A percentile compares a stretch with the other conserved stretches of the same genome.
phyloP scores from a whole-genome alignment of 2,113 vertebrate species.

The Cariama cristata region DNA sequence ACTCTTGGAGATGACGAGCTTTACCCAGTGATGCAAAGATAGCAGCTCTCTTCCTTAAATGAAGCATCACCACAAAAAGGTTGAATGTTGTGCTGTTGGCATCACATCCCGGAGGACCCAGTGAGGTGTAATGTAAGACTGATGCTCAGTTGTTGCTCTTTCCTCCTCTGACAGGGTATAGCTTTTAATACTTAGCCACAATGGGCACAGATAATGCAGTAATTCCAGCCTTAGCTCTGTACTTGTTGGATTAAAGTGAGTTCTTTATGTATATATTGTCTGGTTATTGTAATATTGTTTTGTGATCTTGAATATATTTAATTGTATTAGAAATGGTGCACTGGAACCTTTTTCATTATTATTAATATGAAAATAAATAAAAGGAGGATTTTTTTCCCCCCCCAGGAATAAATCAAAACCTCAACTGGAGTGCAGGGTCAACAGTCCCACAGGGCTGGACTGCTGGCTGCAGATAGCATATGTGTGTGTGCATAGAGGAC shows the following conservation, averaged over 20 bases:
- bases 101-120: not conserved
- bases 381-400: not conserved
- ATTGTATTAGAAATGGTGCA: conserved; percentile 63
- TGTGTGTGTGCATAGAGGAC: not conserved
- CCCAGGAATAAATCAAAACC: conserved; percentile 13
- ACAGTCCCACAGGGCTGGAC: conserved; percentile 6
- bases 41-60: not conserved
- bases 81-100: not conserved
- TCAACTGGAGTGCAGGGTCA: not conserved
- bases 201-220: conserved; percentile 37
- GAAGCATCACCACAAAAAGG: not conserved
- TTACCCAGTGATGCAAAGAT: not conserved
- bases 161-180: not conserved
- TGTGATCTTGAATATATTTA: conserved; percentile 43
- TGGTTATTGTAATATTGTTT: conserved; percentile 40
- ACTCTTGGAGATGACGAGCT: not conserved
- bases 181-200: conserved; percentile 9
- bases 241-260: conserved; percentile 40
- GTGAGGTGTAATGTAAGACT: not conserved
- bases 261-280: conserved; percentile 52
- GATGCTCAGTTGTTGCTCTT: not conserved
- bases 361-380: conserved; percentile 20
- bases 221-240: conserved; percentile 18
- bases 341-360: not conserved
- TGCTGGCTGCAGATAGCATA: conserved; percentile 3